Conservation (phyloP, 2,113 vertebrate species). For the Elephantulus edwardii region DNA sequence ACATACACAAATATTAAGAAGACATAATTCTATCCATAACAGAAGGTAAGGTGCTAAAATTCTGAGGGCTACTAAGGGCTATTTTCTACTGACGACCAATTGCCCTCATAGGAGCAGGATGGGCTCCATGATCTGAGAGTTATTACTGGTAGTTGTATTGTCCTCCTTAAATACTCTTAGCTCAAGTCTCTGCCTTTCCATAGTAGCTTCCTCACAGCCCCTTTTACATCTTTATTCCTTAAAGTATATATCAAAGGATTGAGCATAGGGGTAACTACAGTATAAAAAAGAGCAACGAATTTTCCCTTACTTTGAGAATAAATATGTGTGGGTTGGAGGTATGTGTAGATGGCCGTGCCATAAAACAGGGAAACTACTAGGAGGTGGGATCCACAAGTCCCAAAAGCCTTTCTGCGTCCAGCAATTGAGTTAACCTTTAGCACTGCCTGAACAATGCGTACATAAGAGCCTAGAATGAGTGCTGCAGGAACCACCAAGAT, state of each 20-base stretch:
- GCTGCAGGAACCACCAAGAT: constrained; percentile 33
- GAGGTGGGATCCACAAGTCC: constrained; percentile 66
- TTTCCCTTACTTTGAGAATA: constrained; percentile 52
- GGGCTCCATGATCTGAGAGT: neutral
- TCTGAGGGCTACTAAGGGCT: neutral
- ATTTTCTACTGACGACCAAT: neutral
- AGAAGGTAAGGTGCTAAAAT: neutral
- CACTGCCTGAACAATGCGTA: constrained; percentile 7
- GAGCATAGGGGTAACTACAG: constrained; percentile 54
- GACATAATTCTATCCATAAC: no score
- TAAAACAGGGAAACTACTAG: constrained; percentile 67
- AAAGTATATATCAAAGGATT: constrained; percentile 63
- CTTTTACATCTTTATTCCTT: constrained; percentile 62
- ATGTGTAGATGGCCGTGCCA: constrained; percentile 42
- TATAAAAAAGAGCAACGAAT: constrained; percentile 52
- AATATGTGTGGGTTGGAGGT: constrained; percentile 10
- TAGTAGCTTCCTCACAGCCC: constrained; percentile 35
- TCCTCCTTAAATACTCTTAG: neutral
- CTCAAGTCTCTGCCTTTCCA: neutral
- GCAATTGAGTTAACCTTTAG: constrained; percentile 47
- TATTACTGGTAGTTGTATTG: neutral
- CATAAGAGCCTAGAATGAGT: constrained; percentile 57
- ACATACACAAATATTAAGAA: no score
- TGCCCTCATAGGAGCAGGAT: neutral
- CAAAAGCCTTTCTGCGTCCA: constrained; percentile 61